These are phyloP conservation scores for Drosophila melanosoma DNA, from an alignment of 2,888 invertebrate genomes.

Conservation along the genomic window DNA sequence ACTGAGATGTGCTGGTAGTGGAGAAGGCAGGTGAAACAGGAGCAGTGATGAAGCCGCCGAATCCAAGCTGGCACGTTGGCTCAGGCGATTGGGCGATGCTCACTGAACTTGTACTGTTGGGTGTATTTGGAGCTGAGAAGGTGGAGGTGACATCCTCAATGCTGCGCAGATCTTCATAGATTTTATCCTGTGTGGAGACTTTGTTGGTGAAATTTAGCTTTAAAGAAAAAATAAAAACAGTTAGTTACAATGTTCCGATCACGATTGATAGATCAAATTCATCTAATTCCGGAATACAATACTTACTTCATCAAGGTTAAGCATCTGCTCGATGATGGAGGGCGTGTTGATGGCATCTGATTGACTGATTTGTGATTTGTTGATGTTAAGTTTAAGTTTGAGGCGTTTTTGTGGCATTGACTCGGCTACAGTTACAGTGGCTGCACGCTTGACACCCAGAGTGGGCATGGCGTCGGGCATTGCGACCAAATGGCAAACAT, in stretches of 20 bases:
- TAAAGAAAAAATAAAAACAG: background rate
- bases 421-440: constrained; percentile 23
- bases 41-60: constrained; percentile 60
- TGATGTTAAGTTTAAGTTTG: constrained; percentile 56
- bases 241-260: constrained; percentile 27
- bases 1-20: constrained; percentile 63
- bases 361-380: constrained; percentile 21
- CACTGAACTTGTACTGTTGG: constrained; percentile 67
- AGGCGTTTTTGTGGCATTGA: constrained; percentile 65
- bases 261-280: background rate
- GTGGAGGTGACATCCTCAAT: constrained; percentile 50
- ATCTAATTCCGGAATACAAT: background rate
- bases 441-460: constrained; percentile 53
- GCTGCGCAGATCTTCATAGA: constrained; percentile 49
- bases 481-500: constrained; percentile 22
- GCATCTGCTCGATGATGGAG: constrained; percentile 55
- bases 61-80: constrained; percentile 58
- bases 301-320: constrained; percentile 48
- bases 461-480: constrained; percentile 16
- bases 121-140: constrained; percentile 71
- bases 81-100: constrained; percentile 41
- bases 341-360: constrained; percentile 56
- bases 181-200: constrained; percentile 30
- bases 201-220: constrained; percentile 32
- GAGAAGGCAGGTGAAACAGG: constrained; percentile 75